Base-by-base conservation (phyloP, 2,888 invertebrate genomes). In the Oscheius myriophilus region DNA sequence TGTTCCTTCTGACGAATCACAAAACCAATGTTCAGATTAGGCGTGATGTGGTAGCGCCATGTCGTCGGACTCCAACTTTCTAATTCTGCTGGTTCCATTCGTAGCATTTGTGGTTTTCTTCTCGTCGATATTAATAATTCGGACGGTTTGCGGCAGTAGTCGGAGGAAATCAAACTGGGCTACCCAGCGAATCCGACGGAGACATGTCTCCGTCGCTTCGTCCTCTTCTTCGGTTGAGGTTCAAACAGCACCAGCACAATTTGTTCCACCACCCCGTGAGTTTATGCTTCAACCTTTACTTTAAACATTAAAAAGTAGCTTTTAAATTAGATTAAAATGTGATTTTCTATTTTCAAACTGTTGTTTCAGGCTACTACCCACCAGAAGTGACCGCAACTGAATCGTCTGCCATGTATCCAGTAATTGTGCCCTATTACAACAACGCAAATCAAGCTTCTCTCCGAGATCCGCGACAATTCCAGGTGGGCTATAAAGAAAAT, bases 341-440 rank as follows among this genome's bases (percentile, higher is more conserved):
- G n/a, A n/a, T n/a, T 25, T 25, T 18, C 6, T 18, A 12, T 26
- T 25, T 52, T 26, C 14, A 25, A 43, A 18, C 3, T 41, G 2
- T 41, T 16, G 21, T 46, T 65, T 54, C 69, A 23, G 70, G 74
- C 39, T 77, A 77, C 57, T 77, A 75, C 55, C 59, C 77, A 11
- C 54, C 55, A 18, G 75, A 73, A 25, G 68, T 78, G 12, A 71
- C 72, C 58, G 67, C 70, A 23, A 70, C 75, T 2, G 61, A 61
- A n/a, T 61, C 76, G 4, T 73, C 76, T 26, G 66, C 73, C 18
- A 63, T 72, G 26, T 78, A 78, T 61, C 78, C 78, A 2, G 70
- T 78, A 7, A 73, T 71, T 26, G 78, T 78, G 2, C 78, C 78
- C n/a, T 72, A 73, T 2, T 78, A 78, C 45, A 66, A 70, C 4